phyloP scores from a whole-genome alignment of 2,113 vertebrate genomes.

The Pterophyllum scalare region DNA sequence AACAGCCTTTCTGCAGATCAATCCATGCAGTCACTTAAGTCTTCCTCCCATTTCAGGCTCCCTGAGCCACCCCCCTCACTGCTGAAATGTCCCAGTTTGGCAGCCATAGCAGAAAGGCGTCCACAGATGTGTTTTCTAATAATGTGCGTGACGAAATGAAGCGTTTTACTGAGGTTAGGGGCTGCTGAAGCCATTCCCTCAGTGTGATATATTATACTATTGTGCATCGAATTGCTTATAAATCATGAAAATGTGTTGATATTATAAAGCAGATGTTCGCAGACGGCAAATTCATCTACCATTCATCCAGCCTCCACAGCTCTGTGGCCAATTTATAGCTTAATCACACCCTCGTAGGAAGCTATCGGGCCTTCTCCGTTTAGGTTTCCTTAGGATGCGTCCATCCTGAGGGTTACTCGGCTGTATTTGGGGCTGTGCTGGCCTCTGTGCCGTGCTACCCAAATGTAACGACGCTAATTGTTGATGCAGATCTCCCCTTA shows the following conservation, averaged over 20 bases:
- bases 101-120: slow-evolving; percentile 9
- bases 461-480: slow-evolving; percentile 37
- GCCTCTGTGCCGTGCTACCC: neutral
- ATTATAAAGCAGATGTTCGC: slow-evolving; percentile 11
- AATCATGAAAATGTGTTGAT: neutral
- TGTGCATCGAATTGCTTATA: neutral
- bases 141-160: slow-evolving; percentile 15
- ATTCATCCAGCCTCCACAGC: neutral
- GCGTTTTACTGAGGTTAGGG: slow-evolving; percentile 23
- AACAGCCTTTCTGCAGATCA: neutral
- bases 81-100: slow-evolving; percentile 37
- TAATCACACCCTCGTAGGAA: slow-evolving; percentile 51
- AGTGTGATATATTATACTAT: neutral
- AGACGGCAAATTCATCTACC: neutral
- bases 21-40: neutral
- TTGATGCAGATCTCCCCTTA: slow-evolving; percentile 46
- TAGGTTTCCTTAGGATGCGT: slow-evolving; percentile 27
- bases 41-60: slow-evolving; percentile 33
- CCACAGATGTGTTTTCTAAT: slow-evolving; percentile 41
- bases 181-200: slow-evolving; percentile 21
- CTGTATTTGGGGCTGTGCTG: neutral
- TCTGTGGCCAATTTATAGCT: slow-evolving; percentile 41
- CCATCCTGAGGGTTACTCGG: slow-evolving; percentile 24
- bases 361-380: slow-evolving; percentile 59
- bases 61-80: slow-evolving; percentile 16